Base-by-base conservation (phyloP, 1,140 invertebrate species). In the Trinorchestia longiramus region DNA sequence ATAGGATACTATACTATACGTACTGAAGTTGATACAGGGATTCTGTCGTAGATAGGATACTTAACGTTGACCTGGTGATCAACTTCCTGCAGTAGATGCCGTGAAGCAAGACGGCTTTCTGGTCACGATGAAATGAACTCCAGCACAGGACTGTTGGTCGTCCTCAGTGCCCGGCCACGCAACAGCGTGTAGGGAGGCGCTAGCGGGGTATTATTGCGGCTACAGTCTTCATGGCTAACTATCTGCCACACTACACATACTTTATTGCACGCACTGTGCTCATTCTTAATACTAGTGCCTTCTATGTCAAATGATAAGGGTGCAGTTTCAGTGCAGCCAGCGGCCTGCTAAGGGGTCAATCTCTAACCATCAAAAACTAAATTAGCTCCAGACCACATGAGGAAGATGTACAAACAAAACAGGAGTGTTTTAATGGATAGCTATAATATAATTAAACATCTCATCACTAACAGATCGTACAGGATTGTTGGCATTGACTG, bases 191-290 rank as follows among this genome's bases (percentile, higher is more conserved):
- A 77, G 15, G 62, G 62, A 28, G 88, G 41, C 41, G n/a, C 88
- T 90, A 90, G 88, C 43, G 88, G 88, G 88, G 88, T 43, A 90
- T 90, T 90, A 90, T 90, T 90, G 88, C 88, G 88, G 43, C 88
- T 90, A 90, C 88, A 15, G 88, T 90, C 88, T 90, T 90, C 88
- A 90, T 90, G 43, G 88, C 88, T 42, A 42, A 90, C 88, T 90
- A 90, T 42, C 88, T 90, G 88, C 88, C 88, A 90, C 43, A 90
- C 88, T 90, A 90, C 88, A 90, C 43, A 90, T 90, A 42, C 88
- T 90, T 90, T 90, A 90, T 90, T 90, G 88, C 88, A 90, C 88
- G 41, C 41, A 42, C 28, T 90, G 88, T 90, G 88, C 88, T 90
- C 88, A 42, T 4, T 43, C 88, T 90, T 90, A 90, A 90, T 42